A percentile compares a stretch with the other conserved stretches of the same genome.
These are phyloP conservation scores for Noctua pronuba DNA, from an alignment of 2,888 invertebrate species.

Conservation along the genomic window DNA sequence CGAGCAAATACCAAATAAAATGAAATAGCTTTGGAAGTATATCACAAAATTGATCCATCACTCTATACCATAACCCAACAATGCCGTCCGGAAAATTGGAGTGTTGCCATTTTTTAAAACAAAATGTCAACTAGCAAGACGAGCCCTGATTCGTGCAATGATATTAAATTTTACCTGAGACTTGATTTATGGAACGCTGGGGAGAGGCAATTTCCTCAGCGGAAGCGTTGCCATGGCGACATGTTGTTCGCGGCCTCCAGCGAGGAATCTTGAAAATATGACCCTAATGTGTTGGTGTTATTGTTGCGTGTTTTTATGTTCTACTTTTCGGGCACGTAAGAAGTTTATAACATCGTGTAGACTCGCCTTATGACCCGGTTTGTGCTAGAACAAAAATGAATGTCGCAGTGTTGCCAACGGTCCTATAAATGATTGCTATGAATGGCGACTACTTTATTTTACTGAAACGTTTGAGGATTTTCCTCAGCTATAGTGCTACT, in stretches of 20 bases:
- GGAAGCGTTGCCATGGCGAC: conserved; percentile 82
- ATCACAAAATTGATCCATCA: conserved; percentile 49
- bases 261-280: conserved; percentile 71
- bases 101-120: conserved; percentile 68
- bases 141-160: conserved; percentile 75
- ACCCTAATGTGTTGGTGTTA: conserved; percentile 70
- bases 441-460: conserved; percentile 41
- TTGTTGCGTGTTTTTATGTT: conserved; percentile 63
- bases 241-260: conserved; percentile 63
- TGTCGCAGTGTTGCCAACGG: conserved; percentile 36
- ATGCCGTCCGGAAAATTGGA: conserved; percentile 63
- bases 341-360: conserved; percentile 48
- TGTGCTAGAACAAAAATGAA: conserved; percentile 28
- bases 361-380: conserved; percentile 36
- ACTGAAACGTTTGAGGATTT: conserved; percentile 26
- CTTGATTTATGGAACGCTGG: conserved; percentile 83
- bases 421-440: conserved; percentile 41
- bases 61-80: conserved; percentile 46
- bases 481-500: conserved; percentile 1
- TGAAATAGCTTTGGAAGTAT: conserved; percentile 39
- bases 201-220: conserved; percentile 85
- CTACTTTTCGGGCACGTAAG: conserved; percentile 39
- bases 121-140: conserved; percentile 66
- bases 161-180: conserved; percentile 85
- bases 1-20: conserved; percentile 55